Evolutionary conservation across 2,888 invertebrate genomes (phyloP).

Genomic region (Barypeithes pellucidus): DNA sequence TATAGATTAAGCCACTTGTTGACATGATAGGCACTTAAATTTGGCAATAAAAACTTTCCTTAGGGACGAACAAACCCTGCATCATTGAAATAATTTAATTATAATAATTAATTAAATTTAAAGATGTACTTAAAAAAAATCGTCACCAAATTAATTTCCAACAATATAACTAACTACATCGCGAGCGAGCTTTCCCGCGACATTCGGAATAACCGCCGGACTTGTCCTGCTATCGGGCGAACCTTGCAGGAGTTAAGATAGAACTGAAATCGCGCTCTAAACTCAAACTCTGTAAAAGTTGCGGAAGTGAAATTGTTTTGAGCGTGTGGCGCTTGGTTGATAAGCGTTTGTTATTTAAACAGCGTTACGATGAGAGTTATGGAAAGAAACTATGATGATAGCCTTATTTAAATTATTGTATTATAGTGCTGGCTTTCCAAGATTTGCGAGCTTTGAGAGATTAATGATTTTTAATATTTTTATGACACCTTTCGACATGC

Average conservation of each 20-base stretch:
- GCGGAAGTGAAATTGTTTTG: conserved; percentile 11
- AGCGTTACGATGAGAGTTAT: neutral
- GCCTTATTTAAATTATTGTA: no score
- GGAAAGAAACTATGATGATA: neutral
- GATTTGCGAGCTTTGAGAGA: no score
- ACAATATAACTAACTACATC: neutral
- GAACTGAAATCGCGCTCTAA: conserved; percentile 35
- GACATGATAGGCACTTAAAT: no score
- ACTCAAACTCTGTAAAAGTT: conserved; percentile 31
- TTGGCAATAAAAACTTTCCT: no score
- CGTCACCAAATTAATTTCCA: neutral
- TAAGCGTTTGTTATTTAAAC: conserved; percentile 29
- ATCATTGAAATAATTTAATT: no score
- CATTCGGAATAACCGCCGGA: conserved; percentile 8
- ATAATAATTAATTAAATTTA: neutral
- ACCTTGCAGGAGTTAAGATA: conserved; percentile 7
- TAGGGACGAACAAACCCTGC: no score
- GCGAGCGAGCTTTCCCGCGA: conserved; percentile 5
- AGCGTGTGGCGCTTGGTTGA: conserved; percentile 31
- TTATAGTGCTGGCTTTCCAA: no score
- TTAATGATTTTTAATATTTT: no score
- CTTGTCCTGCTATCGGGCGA: conserved; percentile 1
- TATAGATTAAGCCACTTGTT: no score
- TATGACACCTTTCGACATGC: no score
- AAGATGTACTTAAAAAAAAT: neutral